These are phyloP conservation scores for Watsonalla binaria DNA, from an alignment of 2,888 invertebrate species.

Conservation along the genomic window DNA sequence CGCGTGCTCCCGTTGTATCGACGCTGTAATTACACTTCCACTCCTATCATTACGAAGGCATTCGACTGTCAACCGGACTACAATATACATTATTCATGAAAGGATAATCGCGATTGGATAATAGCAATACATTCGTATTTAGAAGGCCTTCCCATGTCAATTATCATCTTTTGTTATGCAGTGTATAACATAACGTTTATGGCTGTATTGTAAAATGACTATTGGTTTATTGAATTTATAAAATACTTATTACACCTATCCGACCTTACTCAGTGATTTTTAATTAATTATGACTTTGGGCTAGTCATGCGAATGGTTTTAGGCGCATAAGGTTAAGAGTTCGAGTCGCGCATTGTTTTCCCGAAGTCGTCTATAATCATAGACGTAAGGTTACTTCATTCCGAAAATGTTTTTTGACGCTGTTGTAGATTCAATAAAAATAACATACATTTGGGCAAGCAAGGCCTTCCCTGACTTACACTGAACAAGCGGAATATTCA, in stretches of 20 bases:
- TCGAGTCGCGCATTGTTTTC: no score
- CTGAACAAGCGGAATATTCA: no score
- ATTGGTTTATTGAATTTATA: neutral
- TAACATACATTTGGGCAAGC: no score
- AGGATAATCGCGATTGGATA: conserved; percentile 48
- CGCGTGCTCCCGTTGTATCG: conserved; percentile 30
- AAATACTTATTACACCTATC: neutral
- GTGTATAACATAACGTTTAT: conserved; percentile 14
- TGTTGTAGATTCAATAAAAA: no score
- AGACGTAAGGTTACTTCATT: no score
- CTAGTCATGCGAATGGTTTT: no score
- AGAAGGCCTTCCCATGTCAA: conserved; percentile 24
- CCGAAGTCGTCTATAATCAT: no score
- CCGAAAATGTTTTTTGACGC: no score
- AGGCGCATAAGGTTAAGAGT: no score
- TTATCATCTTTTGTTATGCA: conserved; percentile 16
- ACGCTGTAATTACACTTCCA: conserved; percentile 50
- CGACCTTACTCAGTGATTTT: no score
- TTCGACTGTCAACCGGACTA: conserved; percentile 38
- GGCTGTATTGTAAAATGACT: conserved; percentile 5
- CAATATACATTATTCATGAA: conserved; percentile 58
- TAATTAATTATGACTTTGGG: no score
- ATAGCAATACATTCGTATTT: conserved; percentile 39
- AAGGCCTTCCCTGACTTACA: no score
- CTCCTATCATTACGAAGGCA: conserved; percentile 43